These are phyloP conservation scores for Caenorhabditis angaria DNA, from an alignment of 2,888 invertebrate species.

Conservation along the genomic window DNA sequence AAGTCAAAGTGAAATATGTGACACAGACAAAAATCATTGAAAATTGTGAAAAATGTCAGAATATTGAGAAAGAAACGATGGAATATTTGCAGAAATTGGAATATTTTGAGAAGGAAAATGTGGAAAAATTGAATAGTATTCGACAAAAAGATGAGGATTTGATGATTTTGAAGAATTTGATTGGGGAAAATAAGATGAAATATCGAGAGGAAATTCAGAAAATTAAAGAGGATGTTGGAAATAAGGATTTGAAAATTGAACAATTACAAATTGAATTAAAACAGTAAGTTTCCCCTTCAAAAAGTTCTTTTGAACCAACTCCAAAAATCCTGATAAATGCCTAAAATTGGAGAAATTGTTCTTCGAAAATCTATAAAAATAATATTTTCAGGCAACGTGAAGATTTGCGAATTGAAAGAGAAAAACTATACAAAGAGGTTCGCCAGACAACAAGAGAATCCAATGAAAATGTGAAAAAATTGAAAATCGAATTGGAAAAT, in stretches of 20 bases:
- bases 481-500: not conserved
- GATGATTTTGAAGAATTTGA: not conserved
- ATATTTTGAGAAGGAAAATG: not conserved
- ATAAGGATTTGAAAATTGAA: not conserved
- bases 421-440: not conserved
- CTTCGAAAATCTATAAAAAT: not conserved
- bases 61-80: not conserved
- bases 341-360: too few species aligned
- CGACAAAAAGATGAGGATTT: not conserved
- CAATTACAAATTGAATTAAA: not conserved
- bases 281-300: not conserved
- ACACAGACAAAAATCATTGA: not conserved
- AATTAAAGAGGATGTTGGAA: not conserved
- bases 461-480: not conserved
- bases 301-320: too few species aligned
- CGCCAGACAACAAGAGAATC: not conserved
- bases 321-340: too few species aligned
- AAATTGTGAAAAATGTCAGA: not conserved
- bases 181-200: not conserved
- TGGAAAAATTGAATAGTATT: not conserved
- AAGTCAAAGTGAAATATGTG: not conserved
- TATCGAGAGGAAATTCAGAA: conserved; percentile 1
- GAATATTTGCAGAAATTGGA: not conserved
- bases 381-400: not conserved
- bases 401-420: not conserved